Conservation (phyloP, 2,797 vertebrate species). For the Potorous gilbertii region DNA sequence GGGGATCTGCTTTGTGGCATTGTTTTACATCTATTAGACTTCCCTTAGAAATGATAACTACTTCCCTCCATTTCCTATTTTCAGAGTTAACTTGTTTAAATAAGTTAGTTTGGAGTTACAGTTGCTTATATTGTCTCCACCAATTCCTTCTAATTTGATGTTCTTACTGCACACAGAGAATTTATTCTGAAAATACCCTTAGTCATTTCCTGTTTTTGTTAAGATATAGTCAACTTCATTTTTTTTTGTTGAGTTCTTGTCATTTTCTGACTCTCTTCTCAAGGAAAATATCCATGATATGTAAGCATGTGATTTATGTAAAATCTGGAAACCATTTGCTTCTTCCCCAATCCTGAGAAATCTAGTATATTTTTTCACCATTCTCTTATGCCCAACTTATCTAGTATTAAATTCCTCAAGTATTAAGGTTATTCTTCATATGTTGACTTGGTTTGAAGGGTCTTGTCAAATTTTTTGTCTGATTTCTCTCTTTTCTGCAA, state of each 20-base stretch:
- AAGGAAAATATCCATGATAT: background rate
- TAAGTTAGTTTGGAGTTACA: background rate
- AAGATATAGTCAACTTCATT: constrained; percentile 29
- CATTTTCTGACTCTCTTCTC: background rate
- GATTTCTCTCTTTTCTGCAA: background rate
- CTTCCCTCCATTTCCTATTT: background rate
- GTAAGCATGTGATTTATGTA: background rate
- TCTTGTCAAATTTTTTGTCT: background rate
- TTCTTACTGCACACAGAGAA: background rate
- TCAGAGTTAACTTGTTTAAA: background rate
- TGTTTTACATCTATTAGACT: background rate
- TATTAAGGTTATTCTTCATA: background rate
- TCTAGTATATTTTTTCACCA: background rate
- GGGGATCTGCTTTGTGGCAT: background rate
- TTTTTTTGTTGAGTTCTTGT: background rate
- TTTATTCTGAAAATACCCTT: constrained; percentile 13
- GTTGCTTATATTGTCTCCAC: background rate
- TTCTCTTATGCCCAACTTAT: background rate
- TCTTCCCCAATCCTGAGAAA: background rate
- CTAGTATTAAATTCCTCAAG: background rate
- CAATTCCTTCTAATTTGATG: background rate
- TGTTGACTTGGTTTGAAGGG: background rate
- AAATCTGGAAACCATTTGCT: background rate
- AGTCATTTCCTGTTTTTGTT: constrained; percentile 19
- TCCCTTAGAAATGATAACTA: background rate